Percentiles rank a stretch among this genome's conserved stretches.
These are phyloP conservation scores for Nymphalis c-album DNA, from an alignment of 2,888 invertebrate genomes.

Conservation along the genomic window DNA sequence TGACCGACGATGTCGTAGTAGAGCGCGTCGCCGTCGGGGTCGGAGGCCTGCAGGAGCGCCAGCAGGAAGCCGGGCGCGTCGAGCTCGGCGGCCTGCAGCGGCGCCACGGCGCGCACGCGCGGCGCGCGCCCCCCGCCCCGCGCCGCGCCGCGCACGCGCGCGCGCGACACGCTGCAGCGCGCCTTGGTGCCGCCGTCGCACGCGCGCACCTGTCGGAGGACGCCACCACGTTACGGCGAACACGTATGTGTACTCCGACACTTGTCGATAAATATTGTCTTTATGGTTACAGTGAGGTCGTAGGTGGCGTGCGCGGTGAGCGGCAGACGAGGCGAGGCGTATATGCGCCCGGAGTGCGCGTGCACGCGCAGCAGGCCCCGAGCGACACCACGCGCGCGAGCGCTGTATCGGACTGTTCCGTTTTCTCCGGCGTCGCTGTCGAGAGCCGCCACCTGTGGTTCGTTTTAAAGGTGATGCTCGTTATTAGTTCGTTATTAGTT, in stretches of 20 bases:
- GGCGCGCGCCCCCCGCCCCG: slow-evolving; percentile 83
- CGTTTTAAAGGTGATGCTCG: too few species aligned
- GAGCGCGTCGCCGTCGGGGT: slow-evolving; percentile 92
- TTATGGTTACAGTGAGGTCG: slow-evolving; percentile 53
- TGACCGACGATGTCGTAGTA: slow-evolving; percentile 95
- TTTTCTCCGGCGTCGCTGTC: slow-evolving; percentile 92
- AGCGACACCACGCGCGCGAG: slow-evolving; percentile 84
- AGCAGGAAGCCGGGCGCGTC: slow-evolving; percentile 94
- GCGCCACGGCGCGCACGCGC: slow-evolving; percentile 84
- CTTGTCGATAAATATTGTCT: too few species aligned
- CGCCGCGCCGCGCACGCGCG: slow-evolving; percentile 83
- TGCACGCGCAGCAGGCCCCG: slow-evolving; percentile 92
- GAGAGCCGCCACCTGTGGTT: slow-evolving; percentile 86
- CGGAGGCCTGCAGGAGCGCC: slow-evolving; percentile 90
- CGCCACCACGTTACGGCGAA: background rate
- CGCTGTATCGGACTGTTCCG: slow-evolving; percentile 90
- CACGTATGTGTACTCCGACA: too few species aligned
- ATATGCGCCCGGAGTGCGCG: slow-evolving; percentile 90
- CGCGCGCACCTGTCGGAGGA: slow-evolving; percentile 84
- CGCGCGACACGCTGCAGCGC: slow-evolving; percentile 88
- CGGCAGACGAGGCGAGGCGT: slow-evolving; percentile 83
- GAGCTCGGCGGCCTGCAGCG: slow-evolving; percentile 89
- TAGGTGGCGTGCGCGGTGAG: slow-evolving; percentile 82
- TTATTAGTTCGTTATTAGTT: too few species aligned
- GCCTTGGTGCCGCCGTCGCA: slow-evolving; percentile 89